Evolutionary conservation across 2,113 vertebrate species (phyloP).

Genomic region (Ceuthmochares aereus): DNA sequence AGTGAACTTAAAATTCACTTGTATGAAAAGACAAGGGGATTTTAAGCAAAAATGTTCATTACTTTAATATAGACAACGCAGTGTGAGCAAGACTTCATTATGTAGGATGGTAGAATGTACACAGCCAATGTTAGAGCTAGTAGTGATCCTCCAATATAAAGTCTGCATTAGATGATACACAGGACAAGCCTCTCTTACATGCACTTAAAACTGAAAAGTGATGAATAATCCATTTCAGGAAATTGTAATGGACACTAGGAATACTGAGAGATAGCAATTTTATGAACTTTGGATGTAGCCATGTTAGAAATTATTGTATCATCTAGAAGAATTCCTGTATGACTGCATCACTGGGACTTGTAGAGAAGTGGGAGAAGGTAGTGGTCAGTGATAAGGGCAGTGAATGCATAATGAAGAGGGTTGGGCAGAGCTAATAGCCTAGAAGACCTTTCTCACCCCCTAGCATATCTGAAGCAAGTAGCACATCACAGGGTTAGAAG

Average conservation of each 20-base stretch:
- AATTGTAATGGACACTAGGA: not conserved
- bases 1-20: slow-evolving; percentile 11
- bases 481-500: not conserved
- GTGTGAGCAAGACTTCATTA: not conserved
- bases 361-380: not conserved
- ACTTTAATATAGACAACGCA: not conserved
- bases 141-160: not conserved
- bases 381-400: not conserved
- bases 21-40: not conserved
- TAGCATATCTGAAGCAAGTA: not conserved
- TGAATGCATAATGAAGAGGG: not conserved
- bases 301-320: not conserved
- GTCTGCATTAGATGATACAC: not conserved
- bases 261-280: not conserved
- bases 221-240: not conserved
- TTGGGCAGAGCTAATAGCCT: not conserved
- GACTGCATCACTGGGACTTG: not conserved
- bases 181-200: not conserved
- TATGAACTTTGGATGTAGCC: not conserved
- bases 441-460: not conserved
- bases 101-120: not conserved
- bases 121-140: not conserved
- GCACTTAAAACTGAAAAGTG: not conserved
- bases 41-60: slow-evolving; percentile 4
- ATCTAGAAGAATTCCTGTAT: not conserved